Conservation (phyloP, 2,888 invertebrate genomes). For the Eumerus sabulonum region DNA sequence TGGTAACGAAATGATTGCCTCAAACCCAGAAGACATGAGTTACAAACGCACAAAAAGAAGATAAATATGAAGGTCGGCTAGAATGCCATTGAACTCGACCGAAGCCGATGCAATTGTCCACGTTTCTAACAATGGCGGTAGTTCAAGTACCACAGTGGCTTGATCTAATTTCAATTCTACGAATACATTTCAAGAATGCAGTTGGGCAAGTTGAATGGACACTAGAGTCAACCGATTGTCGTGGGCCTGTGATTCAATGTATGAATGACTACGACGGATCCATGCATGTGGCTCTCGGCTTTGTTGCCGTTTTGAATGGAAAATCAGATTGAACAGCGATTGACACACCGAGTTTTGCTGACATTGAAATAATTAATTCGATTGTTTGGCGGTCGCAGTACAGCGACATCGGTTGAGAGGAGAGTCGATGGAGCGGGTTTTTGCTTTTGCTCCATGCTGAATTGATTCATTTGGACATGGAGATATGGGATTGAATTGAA, state of each 20-base stretch:
- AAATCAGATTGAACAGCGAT: conserved; percentile 30
- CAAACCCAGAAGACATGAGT: no score
- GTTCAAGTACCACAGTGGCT: not conserved
- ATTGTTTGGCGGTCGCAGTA: conserved; percentile 6
- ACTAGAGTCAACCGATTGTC: conserved; percentile 15
- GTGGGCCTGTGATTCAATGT: no score
- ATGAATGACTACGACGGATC: no score
- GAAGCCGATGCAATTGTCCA: not conserved
- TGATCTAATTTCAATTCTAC: not conserved
- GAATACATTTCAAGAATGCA: conserved; percentile 27
- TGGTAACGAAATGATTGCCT: no score
- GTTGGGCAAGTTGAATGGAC: conserved; percentile 19
- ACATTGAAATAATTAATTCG: conserved; percentile 53
- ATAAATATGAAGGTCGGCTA: conserved; percentile 38
- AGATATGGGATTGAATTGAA: no score
- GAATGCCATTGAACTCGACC: conserved; percentile 39
- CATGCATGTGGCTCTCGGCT: not conserved
- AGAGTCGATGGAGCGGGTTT: not conserved
- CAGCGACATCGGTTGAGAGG: no score
- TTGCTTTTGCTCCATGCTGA: not conserved
- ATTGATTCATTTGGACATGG: no score
- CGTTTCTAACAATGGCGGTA: not conserved
- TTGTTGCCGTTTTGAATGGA: not conserved
- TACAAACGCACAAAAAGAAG: not conserved
- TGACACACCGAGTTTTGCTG: conserved; percentile 47